These are phyloP conservation scores for Lucinisca nassula DNA, from an alignment of 2,888 invertebrate genomes.

Conservation along the genomic window DNA sequence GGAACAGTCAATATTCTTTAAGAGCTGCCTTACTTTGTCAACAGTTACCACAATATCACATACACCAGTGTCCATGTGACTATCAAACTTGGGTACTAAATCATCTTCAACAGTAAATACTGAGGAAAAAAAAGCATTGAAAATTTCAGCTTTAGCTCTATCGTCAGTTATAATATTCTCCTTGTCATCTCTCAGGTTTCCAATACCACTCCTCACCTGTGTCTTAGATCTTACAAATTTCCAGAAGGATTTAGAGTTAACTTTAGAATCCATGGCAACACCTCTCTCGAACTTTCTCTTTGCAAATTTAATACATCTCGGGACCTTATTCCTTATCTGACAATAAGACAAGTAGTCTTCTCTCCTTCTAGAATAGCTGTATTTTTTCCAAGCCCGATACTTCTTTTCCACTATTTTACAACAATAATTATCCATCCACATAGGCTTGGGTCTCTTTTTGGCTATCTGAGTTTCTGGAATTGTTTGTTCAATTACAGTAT, in stretches of 20 bases:
- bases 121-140: not conserved
- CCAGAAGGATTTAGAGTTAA: slow-evolving; percentile 27
- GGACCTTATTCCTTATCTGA: slow-evolving; percentile 9
- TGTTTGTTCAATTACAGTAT: not conserved
- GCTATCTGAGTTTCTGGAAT: not conserved
- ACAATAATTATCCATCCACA: slow-evolving; percentile 32
- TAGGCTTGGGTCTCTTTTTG: not conserved
- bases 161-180: not conserved
- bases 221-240: slow-evolving; percentile 14
- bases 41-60: not conserved
- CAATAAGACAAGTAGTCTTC: slow-evolving; percentile 26
- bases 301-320: slow-evolving; percentile 3
- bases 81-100: not conserved
- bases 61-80: not conserved
- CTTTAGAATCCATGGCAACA: slow-evolving; percentile 4
- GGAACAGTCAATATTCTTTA: not conserved
- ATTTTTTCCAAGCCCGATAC: slow-evolving; percentile 37
- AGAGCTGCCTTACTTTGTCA: not conserved
- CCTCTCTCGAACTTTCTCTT: slow-evolving; percentile 10
- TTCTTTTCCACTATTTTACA: slow-evolving; percentile 11
- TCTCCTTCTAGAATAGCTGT: slow-evolving; percentile 3
- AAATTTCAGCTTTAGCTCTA: not conserved
- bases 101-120: not conserved
- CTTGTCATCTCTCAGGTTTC: not conserved
- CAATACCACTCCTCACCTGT: slow-evolving; percentile 2